Evolutionary conservation across 2,888 invertebrate species (phyloP).

Genomic region (Phyllotreta cruciferae): DNA sequence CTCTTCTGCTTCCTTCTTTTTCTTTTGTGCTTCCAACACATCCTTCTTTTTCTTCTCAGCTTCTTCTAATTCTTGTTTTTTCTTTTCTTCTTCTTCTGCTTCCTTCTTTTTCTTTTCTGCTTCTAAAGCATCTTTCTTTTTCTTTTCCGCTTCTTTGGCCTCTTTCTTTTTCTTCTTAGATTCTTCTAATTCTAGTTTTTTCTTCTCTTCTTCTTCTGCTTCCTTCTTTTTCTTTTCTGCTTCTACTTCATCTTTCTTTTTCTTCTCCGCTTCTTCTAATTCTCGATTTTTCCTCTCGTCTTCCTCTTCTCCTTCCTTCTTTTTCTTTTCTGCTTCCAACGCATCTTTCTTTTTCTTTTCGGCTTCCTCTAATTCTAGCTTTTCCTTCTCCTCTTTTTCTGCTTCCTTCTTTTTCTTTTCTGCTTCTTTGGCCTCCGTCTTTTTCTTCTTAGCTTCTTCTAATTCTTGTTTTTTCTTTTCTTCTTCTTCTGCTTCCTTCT

Average conservation of each 20-base stretch:
- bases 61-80: too few relatives aligned
- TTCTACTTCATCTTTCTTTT: constrained; percentile 32
- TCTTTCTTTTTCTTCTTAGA: constrained; percentile 41
- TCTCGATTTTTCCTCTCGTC: constrained; percentile 40
- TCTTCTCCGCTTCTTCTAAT: constrained; percentile 34
- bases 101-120: too few relatives aligned
- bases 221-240: constrained; percentile 34
- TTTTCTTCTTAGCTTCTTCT: too few relatives aligned
- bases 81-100: too few relatives aligned
- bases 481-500: too few relatives aligned
- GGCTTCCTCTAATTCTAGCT: constrained; percentile 33
- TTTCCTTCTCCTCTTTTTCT: too few relatives aligned
- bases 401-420: constrained; percentile 46
- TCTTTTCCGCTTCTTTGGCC: constrained; percentile 34
- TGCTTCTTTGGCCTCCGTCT: too few relatives aligned
- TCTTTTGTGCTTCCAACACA: constrained; percentile 34
- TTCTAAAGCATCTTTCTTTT: neutral
- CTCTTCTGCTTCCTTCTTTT: constrained; percentile 45
- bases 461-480: too few relatives aligned
- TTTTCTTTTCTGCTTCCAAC: constrained; percentile 23
- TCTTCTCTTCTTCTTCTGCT: constrained; percentile 33
- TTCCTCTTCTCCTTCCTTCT: constrained; percentile 28
- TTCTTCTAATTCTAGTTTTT: constrained; percentile 22
- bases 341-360: constrained; percentile 25
- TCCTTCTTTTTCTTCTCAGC: constrained; percentile 36